These are phyloP conservation scores for Danaus melanippus DNA, from an alignment of 1,140 invertebrate species.

Conservation along the genomic window DNA sequence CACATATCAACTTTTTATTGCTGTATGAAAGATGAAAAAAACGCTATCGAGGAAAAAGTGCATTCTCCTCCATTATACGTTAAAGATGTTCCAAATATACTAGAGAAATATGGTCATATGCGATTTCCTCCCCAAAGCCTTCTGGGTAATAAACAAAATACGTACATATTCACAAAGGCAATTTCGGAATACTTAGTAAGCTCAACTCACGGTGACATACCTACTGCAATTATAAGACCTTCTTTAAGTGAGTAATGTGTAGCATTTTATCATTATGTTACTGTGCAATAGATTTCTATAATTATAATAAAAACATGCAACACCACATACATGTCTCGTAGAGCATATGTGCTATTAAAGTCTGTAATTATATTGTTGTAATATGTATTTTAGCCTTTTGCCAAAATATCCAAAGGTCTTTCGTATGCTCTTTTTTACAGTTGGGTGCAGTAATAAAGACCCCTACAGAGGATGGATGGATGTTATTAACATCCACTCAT, in stretches of 20 bases:
- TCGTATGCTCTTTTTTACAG: slow-evolving; percentile 19
- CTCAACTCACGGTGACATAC: slow-evolving; percentile 70
- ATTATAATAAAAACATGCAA: slow-evolving; percentile 5
- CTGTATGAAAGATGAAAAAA: slow-evolving; percentile 78
- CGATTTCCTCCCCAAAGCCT: slow-evolving; percentile 1
- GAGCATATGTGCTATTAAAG: not conserved
- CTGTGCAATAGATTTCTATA: too few species aligned
- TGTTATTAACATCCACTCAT: not conserved
- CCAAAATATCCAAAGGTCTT: not conserved
- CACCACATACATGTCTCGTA: not conserved
- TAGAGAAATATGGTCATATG: slow-evolving; percentile 8
- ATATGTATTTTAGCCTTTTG: too few species aligned
- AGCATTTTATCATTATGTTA: too few species aligned
- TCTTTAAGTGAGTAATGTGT: slow-evolving; percentile 74
- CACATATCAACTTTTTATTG: slow-evolving; percentile 91
- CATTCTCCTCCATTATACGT: slow-evolving; percentile 78
- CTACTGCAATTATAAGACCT: slow-evolving; percentile 82
- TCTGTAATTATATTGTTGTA: not conserved
- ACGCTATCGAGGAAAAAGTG: slow-evolving; percentile 78
- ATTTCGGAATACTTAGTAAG: slow-evolving; percentile 75
- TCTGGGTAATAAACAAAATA: slow-evolving; percentile 74
- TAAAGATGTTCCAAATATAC: slow-evolving; percentile 66
- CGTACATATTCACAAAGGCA: slow-evolving; percentile 80
- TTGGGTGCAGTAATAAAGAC: slow-evolving; percentile 21
- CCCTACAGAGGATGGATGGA: slow-evolving; percentile 29